Conservation (phyloP, 1,140 invertebrate species). For the Apis florea region DNA sequence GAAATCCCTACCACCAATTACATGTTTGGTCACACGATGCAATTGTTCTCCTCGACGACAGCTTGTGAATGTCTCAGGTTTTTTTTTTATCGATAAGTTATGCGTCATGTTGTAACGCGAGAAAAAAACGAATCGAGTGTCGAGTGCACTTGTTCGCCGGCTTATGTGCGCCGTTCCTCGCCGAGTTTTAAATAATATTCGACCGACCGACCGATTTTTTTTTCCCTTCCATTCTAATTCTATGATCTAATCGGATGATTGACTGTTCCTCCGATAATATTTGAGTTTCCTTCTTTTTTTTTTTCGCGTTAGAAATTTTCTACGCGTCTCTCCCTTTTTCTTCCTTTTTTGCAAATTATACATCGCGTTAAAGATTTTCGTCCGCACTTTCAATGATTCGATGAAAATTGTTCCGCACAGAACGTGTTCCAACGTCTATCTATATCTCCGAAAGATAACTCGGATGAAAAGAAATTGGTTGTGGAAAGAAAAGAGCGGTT, state of each 20-base stretch:
- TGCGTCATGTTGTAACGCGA: conserved; percentile 42
- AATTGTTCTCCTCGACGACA: conserved; percentile 42
- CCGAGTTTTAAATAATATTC: not conserved
- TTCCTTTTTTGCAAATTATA: too few relatives aligned
- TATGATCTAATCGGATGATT: not conserved
- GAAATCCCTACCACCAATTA: conserved; percentile 12
- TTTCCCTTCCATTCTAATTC: not conserved
- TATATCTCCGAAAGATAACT: not conserved
- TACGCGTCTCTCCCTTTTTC: too few relatives aligned
- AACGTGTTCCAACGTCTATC: not conserved
- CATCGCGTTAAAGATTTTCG: too few relatives aligned
- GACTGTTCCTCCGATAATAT: not conserved
- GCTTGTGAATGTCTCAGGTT: conserved; percentile 45
- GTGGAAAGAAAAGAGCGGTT: not conserved
- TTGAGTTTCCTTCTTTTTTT: not conserved
- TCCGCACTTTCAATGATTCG: too few relatives aligned
- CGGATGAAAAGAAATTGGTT: not conserved
- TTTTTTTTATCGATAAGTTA: conserved; percentile 47
- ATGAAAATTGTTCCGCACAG: too few relatives aligned
- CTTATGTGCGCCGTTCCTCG: not conserved
- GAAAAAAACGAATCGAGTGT: conserved; percentile 24
- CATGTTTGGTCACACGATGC: conserved; percentile 32
- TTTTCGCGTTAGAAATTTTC: too few relatives aligned
- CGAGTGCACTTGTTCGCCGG: not conserved
- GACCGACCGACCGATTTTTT: not conserved